Percentiles rank a stretch among this genome's conserved stretches.
Conservation (phyloP, 2,797 vertebrate genomes). For the Chiloscyllium punctatum region DNA sequence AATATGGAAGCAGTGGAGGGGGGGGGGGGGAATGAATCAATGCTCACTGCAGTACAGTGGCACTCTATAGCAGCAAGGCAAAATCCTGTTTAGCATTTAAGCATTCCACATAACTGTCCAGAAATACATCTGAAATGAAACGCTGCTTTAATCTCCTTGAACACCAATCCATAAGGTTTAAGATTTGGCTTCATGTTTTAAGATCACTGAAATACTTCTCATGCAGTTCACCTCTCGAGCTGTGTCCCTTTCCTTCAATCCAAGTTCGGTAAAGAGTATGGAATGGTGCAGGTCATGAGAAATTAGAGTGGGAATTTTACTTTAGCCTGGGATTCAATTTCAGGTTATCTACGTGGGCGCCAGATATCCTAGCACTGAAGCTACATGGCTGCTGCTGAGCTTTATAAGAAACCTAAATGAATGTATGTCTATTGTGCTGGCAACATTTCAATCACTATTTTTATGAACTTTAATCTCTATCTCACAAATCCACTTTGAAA, state of each 20-base stretch:
- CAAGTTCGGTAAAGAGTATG: not conserved
- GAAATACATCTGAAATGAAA: not conserved
- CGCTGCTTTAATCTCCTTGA: not conserved
- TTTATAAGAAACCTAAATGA: slow-evolving; percentile 10
- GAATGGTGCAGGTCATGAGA: not conserved
- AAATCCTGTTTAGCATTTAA: not conserved
- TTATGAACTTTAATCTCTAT: not conserved
- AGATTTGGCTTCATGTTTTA: not conserved
- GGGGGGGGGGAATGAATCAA: slow-evolving; percentile 26
- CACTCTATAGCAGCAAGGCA: not conserved
- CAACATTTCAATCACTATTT: not conserved
- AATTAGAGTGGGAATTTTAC: not conserved
- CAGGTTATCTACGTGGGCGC: not conserved
- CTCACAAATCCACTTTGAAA: not conserved
- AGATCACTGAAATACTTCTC: not conserved
- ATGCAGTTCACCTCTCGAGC: not conserved
- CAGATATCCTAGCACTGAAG: not conserved
- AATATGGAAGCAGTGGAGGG: not conserved
- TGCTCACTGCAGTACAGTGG: not conserved
- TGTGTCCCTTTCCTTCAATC: not conserved
- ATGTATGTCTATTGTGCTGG: not conserved
- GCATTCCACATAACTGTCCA: not conserved
- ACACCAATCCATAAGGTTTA: not conserved
- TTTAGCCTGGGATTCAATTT: not conserved
- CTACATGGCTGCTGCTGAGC: not conserved